A percentile compares a stretch with the other conserved stretches of the same genome.
These are phyloP conservation scores for Pseudomugil gertrudae DNA, from an alignment of 2,797 vertebrate genomes.

Conservation along the genomic window DNA sequence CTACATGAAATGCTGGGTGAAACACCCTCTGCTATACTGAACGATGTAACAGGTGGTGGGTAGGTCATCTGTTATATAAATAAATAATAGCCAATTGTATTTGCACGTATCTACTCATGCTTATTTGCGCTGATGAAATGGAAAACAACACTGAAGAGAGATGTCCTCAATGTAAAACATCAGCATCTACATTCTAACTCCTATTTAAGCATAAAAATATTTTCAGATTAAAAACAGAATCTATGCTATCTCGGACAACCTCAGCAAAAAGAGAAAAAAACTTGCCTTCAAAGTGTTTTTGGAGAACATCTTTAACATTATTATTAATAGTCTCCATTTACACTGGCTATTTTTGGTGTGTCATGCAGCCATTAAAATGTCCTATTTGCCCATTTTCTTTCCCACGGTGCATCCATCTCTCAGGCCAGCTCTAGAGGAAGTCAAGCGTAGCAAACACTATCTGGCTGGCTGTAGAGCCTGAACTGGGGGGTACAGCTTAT, in stretches of 20 bases:
- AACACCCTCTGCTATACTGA: background rate
- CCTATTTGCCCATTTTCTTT: constrained; percentile 24
- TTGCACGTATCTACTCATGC: constrained; percentile 13
- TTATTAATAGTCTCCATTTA: constrained; percentile 36
- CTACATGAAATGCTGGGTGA: constrained; percentile 1
- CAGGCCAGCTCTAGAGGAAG: constrained; percentile 57
- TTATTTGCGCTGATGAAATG: constrained; percentile 8
- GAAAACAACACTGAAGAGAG: background rate
- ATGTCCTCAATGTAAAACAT: background rate
- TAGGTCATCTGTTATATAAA: background rate
- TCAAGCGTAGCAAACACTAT: constrained; percentile 70
- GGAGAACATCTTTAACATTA: constrained; percentile 3
- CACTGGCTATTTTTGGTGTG: constrained; percentile 40
- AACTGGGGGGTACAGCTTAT: constrained; percentile 53
- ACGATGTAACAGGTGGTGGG: background rate
- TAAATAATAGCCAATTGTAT: background rate
- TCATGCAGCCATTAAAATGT: constrained; percentile 26
- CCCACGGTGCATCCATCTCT: constrained; percentile 67
- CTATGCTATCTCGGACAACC: constrained; percentile 11
- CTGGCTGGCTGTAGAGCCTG: constrained; percentile 54
- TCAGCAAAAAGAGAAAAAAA: constrained; percentile 2
- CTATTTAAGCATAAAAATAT: constrained; percentile 43
- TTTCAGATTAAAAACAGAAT: constrained; percentile 28
- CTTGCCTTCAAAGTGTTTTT: constrained; percentile 17
- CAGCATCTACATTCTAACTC: constrained; percentile 13